Evolutionary conservation across 2,888 invertebrate genomes (phyloP), one percentile per base, ranked within the genome.

Genomic region (Hyalella azteca): DNA sequence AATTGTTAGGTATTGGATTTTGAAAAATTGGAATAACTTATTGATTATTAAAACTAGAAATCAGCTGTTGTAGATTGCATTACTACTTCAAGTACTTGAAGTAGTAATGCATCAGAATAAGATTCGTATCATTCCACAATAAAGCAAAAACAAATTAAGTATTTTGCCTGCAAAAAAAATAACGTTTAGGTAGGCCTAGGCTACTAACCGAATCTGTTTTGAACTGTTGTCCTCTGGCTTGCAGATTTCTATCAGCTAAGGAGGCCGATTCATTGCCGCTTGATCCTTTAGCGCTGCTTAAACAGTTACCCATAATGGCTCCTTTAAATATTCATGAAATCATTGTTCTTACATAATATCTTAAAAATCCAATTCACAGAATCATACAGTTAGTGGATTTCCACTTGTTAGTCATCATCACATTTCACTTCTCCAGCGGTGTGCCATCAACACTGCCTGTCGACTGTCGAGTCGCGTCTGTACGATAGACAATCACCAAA

Each of bases 281-380:
- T 7, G 36, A 36, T 66, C 39, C 22, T 75, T 75, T 75, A 41
- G 41, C 45, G 45, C 45, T 75, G 36, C 45, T 40, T n/a, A 75
- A 45, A 29, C 75, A 75, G 36, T 75, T 75, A 45, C 75, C 75
- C 75, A 75, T 75, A 75, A 29, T 75, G 75, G 29, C 29, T 15
- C 66, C 36, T 29, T 19, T 36, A 32, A 66, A 29, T 29, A 29
- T 36, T 36, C 36, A 66, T 7, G 32, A 36, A 19, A 66, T 36
- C 66, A 66, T 66, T 29, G n/a, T 66, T 36, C 32, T 66, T 36
- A 66, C 66, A 66, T 66, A 32, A 66, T 39, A 66, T n/a, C n/a
- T 9, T 54, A 54, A 54, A 54, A 22, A 26, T 54, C 54, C 5
- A 54, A 26, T 29, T 26, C 54, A 54, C 22, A 54, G n/a, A 54